Conservation (phyloP, 2,797 vertebrate genomes). For the Phylloscopus collybita region DNA sequence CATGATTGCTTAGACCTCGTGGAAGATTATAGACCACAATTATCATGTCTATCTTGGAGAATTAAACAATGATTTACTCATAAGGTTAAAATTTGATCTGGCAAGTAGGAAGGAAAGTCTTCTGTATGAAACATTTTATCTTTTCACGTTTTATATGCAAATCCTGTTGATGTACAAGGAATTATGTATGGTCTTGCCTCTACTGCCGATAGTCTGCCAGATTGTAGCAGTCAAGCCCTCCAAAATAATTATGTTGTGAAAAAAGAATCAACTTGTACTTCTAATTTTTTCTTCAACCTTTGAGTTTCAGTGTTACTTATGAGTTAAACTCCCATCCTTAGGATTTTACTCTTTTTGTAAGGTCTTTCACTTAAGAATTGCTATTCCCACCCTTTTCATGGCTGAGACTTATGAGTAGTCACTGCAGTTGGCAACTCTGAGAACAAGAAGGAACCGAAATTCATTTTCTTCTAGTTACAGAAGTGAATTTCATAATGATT, state of each 20-base stretch:
- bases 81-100: not conserved
- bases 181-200: not conserved
- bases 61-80: not conserved
- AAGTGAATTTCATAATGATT: not conserved
- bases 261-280: not conserved
- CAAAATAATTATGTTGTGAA: not conserved
- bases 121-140: not conserved
- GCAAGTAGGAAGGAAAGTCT: not conserved
- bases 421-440: not conserved
- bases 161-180: not conserved
- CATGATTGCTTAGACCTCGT: not conserved
- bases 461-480: not conserved
- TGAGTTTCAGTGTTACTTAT: not conserved
- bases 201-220: not conserved
- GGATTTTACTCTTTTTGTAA: not conserved
- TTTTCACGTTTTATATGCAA: not conserved
- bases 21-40: not conserved
- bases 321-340: not conserved
- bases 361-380: not conserved
- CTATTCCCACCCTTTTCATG: not conserved
- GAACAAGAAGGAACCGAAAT: not conserved
- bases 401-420: not conserved
- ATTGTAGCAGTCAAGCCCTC: not conserved
- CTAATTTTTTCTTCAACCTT: not conserved
- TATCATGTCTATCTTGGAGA: not conserved